Conservation (phyloP, 2,888 invertebrate genomes). For the Diabrotica balteata region DNA sequence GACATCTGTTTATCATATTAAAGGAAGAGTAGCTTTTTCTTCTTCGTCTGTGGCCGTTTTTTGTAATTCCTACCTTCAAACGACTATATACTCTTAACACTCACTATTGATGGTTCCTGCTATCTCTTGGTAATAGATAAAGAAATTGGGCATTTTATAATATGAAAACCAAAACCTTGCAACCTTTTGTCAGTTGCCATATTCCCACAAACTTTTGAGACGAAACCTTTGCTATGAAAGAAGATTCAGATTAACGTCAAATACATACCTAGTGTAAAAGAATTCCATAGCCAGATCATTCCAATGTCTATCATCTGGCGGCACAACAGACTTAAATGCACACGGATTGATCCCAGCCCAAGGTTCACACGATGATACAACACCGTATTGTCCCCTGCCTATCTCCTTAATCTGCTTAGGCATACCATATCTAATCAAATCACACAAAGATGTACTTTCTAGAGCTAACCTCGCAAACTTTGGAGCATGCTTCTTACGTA, state of each 20-base stretch:
- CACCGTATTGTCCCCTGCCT: conserved; percentile 87
- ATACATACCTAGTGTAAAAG: conserved; percentile 78
- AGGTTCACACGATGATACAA: conserved; percentile 80
- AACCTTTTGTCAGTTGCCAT: neutral
- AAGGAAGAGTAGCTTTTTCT: no score
- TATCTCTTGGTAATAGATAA: no score
- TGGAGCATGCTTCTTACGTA: conserved; percentile 81
- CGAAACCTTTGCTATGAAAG: no score
- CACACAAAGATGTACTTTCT: conserved; percentile 84
- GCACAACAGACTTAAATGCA: conserved; percentile 87
- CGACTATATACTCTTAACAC: no score
- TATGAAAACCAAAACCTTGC: neutral
- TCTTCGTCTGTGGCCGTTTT: no score
- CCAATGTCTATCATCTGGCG: conserved; percentile 89
- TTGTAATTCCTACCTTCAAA: no score
- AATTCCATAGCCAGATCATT: conserved; percentile 91
- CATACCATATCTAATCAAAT: conserved; percentile 76
- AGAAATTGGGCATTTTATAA: neutral
- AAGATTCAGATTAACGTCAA: no score
- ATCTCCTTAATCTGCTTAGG: conserved; percentile 73
- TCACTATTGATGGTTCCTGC: no score
- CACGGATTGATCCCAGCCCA: conserved; percentile 79
- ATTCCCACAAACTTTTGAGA: no score
- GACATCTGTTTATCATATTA: no score
- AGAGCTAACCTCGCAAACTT: conserved; percentile 80